Percentiles rank a stretch among this genome's conserved stretches.
phyloP scores from a whole-genome alignment of 2,113 vertebrate genomes.

The Lethenteron reissneri region DNA sequence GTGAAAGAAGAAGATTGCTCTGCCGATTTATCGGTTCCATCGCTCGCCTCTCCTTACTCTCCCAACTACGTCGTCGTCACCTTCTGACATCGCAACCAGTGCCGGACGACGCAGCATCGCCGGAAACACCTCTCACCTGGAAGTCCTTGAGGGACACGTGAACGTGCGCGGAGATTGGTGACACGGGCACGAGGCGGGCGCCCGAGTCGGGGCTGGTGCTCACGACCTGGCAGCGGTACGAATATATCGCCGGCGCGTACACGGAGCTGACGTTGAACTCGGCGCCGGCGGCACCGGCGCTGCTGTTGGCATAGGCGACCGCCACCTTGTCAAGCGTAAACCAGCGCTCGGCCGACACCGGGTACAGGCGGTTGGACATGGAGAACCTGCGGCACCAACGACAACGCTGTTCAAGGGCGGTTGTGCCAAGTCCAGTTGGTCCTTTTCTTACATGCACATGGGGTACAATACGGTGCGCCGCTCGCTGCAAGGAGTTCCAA shows the following conservation, averaged over 20 bases:
- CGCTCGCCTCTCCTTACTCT: too few species aligned
- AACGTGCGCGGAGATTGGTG: conserved; percentile 16
- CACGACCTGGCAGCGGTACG: conserved; percentile 39
- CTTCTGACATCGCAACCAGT: too few species aligned
- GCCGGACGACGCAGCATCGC: too few species aligned
- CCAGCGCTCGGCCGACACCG: conserved; percentile 41
- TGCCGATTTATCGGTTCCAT: too few species aligned
- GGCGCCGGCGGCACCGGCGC: background rate
- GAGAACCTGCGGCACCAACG: conserved; percentile 23
- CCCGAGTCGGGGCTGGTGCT: conserved; percentile 16
- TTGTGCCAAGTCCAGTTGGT: too few species aligned
- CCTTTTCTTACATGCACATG: too few species aligned
- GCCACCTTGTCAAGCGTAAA: conserved; percentile 32
- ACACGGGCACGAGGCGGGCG: conserved; percentile 18
- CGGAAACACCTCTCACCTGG: conserved; percentile 28
- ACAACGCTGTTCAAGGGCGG: too few species aligned
- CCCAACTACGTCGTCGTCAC: too few species aligned
- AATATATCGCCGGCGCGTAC: conserved; percentile 42
- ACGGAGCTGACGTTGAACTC: conserved; percentile 27
- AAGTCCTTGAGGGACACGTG: conserved; percentile 32
- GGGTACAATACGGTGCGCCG: too few species aligned
- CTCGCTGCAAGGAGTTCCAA: too few species aligned
- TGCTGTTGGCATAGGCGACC: conserved; percentile 13
- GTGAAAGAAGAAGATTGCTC: too few species aligned
- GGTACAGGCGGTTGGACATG: conserved; percentile 26